Conservation (phyloP, 64 coral and sea anemone genomes). For the Trachythela sp. region DNA sequence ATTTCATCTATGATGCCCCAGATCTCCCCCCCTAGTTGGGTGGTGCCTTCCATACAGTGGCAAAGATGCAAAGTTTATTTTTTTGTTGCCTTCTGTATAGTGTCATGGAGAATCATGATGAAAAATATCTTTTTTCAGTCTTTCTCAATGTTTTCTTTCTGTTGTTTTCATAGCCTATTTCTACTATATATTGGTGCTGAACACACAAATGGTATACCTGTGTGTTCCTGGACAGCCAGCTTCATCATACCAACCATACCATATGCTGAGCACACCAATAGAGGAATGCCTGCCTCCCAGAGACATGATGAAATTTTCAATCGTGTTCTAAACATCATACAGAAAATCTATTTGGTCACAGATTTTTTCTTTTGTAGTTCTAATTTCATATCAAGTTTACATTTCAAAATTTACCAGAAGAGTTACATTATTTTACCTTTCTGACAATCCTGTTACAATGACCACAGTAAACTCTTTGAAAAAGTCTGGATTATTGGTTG, state of each 20-base stretch:
- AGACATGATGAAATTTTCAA: conserved; percentile 72
- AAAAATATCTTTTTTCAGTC: too few relatives aligned
- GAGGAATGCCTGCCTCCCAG: conserved; percentile 66
- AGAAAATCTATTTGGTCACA: background rate
- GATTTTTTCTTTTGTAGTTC: too few relatives aligned
- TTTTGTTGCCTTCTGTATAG: too few relatives aligned
- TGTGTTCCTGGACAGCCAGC: conserved; percentile 74
- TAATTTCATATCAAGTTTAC: too few relatives aligned
- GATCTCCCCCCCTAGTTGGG: too few relatives aligned
- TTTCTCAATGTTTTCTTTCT: too few relatives aligned
- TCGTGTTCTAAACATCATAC: conserved; percentile 54
- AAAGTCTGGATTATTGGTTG: conserved; percentile 72
- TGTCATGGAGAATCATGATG: too few relatives aligned
- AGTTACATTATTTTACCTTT: conserved; percentile 61
- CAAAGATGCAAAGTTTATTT: too few relatives aligned
- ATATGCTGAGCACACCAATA: conserved; percentile 84
- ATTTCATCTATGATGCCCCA: too few relatives aligned
- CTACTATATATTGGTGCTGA: too few relatives aligned
- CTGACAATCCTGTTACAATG: conserved; percentile 77
- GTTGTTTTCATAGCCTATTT: too few relatives aligned
- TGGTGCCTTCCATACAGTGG: too few relatives aligned
- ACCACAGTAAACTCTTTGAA: conserved; percentile 89
- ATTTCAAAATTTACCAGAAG: background rate
- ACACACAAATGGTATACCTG: conserved; percentile 46
- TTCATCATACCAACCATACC: conserved; percentile 96